A percentile compares a stretch with the other conserved stretches of the same genome.
Evolutionary conservation across 64 coral and sea anemone genomes (phyloP).

Genomic region (Pocillopora damicornis): DNA sequence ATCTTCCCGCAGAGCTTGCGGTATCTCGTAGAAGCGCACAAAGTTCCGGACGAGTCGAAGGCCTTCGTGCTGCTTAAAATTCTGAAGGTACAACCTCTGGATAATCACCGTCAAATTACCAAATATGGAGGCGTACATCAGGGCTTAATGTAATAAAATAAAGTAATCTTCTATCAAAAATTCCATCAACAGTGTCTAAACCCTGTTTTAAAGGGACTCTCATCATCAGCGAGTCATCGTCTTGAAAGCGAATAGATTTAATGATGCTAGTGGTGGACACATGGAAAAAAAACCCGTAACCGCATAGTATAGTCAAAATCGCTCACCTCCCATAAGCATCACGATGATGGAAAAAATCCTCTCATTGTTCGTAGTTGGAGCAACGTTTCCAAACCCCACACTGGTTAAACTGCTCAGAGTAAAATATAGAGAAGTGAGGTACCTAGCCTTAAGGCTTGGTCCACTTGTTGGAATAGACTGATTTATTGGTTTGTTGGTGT

Average conservation of each 20-base stretch:
- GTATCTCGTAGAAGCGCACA: slow-evolving; percentile 87
- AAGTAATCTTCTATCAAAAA: background rate
- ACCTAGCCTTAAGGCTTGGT: slow-evolving; percentile 57
- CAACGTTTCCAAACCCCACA: slow-evolving; percentile 93
- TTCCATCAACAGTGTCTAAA: too few species aligned
- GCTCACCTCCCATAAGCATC: slow-evolving; percentile 91
- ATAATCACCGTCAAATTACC: slow-evolving; percentile 97
- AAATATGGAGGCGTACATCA: slow-evolving; percentile 98
- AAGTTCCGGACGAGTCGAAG: slow-evolving; percentile 73
- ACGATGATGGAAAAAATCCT: slow-evolving; percentile 79
- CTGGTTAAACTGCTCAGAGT: slow-evolving; percentile 88
- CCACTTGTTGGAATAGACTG: slow-evolving; percentile 27
- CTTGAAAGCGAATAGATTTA: too few species aligned
- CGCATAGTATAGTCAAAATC: too few species aligned
- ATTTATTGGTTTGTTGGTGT: slow-evolving; percentile 34
- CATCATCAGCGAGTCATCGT: too few species aligned
- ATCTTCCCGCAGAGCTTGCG: slow-evolving; percentile 58
- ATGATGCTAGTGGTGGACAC: too few species aligned
- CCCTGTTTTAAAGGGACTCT: too few species aligned
- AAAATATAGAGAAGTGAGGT: slow-evolving; percentile 89
- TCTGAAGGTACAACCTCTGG: slow-evolving; percentile 81
- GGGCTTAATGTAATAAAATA: slow-evolving; percentile 33
- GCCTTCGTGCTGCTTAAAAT: slow-evolving; percentile 64
- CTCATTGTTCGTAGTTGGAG: slow-evolving; percentile 80
- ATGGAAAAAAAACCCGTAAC: too few species aligned